These are phyloP conservation scores for Epinephelus cyanopodus DNA, from an alignment of 2,113 vertebrate genomes.

Conservation along the genomic window DNA sequence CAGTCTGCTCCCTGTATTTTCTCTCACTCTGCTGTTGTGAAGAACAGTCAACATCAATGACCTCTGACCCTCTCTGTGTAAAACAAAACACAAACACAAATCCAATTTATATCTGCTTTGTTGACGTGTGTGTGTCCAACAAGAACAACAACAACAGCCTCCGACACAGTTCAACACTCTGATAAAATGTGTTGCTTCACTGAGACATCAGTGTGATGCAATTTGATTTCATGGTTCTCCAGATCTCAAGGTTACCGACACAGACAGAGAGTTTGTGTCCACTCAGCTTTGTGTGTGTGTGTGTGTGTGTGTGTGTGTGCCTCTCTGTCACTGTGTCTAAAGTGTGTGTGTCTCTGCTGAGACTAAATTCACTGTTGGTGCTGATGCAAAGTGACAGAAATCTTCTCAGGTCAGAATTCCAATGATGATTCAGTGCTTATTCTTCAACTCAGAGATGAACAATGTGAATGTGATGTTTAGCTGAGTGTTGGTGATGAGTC, in stretches of 20 bases:
- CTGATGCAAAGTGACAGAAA: neutral
- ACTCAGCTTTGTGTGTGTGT: no score
- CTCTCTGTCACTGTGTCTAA: neutral
- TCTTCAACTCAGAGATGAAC: slow-evolving; percentile 3
- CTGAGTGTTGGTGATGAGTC: neutral
- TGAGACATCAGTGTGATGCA: no score
- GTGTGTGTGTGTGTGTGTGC: neutral
- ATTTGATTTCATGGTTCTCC: no score
- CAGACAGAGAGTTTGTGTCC: no score
- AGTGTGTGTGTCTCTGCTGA: neutral
- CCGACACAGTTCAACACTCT: no score
- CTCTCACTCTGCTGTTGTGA: neutral
- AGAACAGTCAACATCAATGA: neutral
- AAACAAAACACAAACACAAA: slow-evolving; percentile 10
- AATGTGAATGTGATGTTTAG: neutral
- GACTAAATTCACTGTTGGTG: neutral
- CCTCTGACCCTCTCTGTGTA: neutral
- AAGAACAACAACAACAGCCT: slow-evolving; percentile 10
- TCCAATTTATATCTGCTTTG: slow-evolving; percentile 28
- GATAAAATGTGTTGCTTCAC: no score
- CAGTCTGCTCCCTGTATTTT: neutral
- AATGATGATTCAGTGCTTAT: neutral
- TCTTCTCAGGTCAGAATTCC: neutral
- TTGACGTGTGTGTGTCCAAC: slow-evolving; percentile 7
- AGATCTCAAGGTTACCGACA: no score